Evolutionary conservation across 2,888 invertebrate genomes (phyloP).

Genomic region (Selenia dentaria): DNA sequence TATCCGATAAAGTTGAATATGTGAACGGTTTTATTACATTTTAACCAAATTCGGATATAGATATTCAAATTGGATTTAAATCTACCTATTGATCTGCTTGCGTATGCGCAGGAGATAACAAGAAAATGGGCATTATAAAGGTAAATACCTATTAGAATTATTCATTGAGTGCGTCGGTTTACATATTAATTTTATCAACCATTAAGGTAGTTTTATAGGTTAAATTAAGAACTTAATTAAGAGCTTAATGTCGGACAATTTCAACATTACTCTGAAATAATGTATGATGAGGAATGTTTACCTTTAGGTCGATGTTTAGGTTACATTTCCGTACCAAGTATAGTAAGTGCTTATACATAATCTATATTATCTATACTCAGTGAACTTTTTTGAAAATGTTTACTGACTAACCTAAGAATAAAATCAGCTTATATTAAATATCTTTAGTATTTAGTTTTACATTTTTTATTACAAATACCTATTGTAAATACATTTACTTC

Average conservation of each 20-base stretch:
- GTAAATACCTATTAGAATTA: slow-evolving; percentile 12
- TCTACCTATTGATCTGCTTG: slow-evolving; percentile 7
- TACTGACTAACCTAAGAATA: no score
- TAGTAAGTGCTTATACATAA: no score
- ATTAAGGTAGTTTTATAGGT: slow-evolving; percentile 1
- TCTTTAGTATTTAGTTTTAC: no score
- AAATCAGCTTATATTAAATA: no score
- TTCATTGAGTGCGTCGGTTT: slow-evolving; percentile 9
- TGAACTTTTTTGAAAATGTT: no score
- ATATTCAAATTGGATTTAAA: slow-evolving; percentile 12
- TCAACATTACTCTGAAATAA: no score
- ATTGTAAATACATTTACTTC: no score
- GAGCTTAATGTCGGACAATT: neutral
- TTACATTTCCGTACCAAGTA: no score
- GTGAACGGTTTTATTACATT: slow-evolving; percentile 20
- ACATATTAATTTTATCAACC: slow-evolving; percentile 12
- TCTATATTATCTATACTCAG: no score
- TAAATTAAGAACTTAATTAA: slow-evolving; percentile 3
- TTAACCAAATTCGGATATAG: neutral
- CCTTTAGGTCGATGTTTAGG: no score
- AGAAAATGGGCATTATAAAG: slow-evolving; percentile 10
- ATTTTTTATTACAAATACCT: no score
- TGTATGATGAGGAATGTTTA: no score
- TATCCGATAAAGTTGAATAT: neutral
- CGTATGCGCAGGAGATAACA: slow-evolving; percentile 12